Percentiles rank a stretch among this genome's conserved stretches.
phyloP scores from a whole-genome alignment of 1,140 invertebrate species.

The Polypedilum vanderplanki region DNA sequence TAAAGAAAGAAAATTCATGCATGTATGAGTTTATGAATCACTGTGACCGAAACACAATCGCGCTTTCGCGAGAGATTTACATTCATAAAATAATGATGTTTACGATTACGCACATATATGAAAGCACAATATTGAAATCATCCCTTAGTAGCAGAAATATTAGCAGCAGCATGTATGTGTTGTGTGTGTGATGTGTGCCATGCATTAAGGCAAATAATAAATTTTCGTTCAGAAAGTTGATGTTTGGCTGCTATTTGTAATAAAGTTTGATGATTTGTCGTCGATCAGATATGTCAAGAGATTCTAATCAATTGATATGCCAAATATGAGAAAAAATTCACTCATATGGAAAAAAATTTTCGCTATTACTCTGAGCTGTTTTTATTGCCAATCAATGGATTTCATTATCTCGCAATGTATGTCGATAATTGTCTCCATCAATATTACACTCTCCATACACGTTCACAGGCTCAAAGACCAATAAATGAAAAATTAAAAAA shows the following conservation, averaged over 20 bases:
- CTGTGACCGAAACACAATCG: background rate
- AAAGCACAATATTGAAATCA: too few species aligned
- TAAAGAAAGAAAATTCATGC: background rate
- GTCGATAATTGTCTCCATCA: background rate
- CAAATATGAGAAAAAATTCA: background rate
- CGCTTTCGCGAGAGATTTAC: background rate
- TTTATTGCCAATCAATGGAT: background rate
- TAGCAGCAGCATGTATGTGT: too few species aligned
- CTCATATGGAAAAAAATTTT: background rate
- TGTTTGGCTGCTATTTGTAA: background rate
- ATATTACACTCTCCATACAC: background rate
- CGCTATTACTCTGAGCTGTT: background rate
- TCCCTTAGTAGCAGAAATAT: background rate
- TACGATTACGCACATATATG: background rate
- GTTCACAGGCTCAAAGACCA: background rate
- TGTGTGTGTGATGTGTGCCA: background rate
- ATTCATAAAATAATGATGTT: background rate
- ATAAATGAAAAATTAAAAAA: background rate
- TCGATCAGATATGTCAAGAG: background rate
- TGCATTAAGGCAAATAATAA: background rate
- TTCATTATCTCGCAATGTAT: background rate
- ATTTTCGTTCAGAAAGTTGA: background rate
- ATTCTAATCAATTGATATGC: conserved; percentile 8
- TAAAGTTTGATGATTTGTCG: conserved; percentile 13
- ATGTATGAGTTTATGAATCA: conserved; percentile 24